Percentiles rank a stretch among this genome's conserved stretches.
These are phyloP conservation scores for Sylvia borin DNA, from an alignment of 2,797 vertebrate genomes.

Conservation along the genomic window DNA sequence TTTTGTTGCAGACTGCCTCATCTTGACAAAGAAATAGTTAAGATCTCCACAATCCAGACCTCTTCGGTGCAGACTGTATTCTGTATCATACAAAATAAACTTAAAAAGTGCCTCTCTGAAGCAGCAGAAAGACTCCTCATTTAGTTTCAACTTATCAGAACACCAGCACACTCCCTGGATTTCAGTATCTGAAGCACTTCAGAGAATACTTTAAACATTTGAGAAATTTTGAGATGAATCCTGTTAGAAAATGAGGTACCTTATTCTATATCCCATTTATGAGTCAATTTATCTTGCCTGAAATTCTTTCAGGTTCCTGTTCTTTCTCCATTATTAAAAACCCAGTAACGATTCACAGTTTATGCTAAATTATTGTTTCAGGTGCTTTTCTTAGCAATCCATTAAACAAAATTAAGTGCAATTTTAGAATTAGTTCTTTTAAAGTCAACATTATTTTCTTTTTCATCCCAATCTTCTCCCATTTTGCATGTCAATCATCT, in stretches of 20 bases:
- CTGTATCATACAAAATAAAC: neutral
- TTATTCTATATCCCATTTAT: neutral
- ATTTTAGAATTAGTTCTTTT: neutral
- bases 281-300: neutral
- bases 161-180: neutral
- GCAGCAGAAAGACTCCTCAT: neutral
- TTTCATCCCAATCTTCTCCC: neutral
- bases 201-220: neutral
- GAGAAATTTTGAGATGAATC: neutral
- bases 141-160: neutral
- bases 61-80: neutral
- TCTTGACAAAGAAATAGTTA: neutral
- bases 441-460: neutral
- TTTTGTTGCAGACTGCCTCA: neutral
- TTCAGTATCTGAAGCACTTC: neutral
- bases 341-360: neutral
- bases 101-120: neutral
- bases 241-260: neutral
- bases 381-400: conserved; percentile 5
- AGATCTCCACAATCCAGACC: neutral
- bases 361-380: conserved; percentile 1
- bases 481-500: conserved; percentile 20
- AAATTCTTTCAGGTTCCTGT: neutral
- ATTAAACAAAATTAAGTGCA: conserved; percentile 10
- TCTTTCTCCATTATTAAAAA: neutral